Percentiles rank a stretch among this genome's conserved stretches.
Evolutionary conservation across 2,113 vertebrate species (phyloP).

Genomic region (Scytalopus superciliaris): DNA sequence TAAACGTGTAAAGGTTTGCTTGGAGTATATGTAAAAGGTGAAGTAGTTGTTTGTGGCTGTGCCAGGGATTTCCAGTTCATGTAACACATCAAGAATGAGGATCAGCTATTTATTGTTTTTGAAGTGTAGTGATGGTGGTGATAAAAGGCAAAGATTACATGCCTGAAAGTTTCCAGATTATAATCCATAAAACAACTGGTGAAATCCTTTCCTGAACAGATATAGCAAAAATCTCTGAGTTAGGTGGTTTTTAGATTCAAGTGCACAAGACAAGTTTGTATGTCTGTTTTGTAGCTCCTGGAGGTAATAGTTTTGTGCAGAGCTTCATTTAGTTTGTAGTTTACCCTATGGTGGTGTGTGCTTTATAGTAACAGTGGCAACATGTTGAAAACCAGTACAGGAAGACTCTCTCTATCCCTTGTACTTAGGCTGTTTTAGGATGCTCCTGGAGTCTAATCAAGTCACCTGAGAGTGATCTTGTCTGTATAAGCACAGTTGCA

Average conservation of each 20-base stretch:
- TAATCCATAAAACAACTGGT: not conserved
- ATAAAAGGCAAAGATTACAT: not conserved
- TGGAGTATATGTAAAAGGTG: not conserved
- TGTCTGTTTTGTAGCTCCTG: not conserved
- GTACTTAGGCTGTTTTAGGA: not conserved
- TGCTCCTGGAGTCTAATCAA: not conserved
- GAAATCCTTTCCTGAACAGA: not conserved
- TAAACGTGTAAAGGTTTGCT: not conserved
- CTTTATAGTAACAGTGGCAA: not conserved
- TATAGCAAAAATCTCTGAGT: not conserved
- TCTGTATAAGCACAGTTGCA: not conserved
- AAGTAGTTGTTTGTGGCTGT: not conserved
- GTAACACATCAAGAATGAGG: not conserved
- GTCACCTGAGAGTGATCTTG: not conserved
- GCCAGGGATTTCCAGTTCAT: not conserved
- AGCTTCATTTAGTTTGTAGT: not conserved
- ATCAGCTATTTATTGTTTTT: not conserved
- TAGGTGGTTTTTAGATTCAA: not conserved
- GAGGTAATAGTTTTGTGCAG: not conserved
- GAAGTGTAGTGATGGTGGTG: not conserved
- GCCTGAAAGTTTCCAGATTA: not conserved
- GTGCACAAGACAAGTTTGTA: not conserved
- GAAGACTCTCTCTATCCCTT: not conserved
- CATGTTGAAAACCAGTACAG: not conserved
- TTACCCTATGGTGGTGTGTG: rapidly evolving